Base-by-base conservation (phyloP, 2,113 vertebrate species). In the Cepphus grylle region DNA sequence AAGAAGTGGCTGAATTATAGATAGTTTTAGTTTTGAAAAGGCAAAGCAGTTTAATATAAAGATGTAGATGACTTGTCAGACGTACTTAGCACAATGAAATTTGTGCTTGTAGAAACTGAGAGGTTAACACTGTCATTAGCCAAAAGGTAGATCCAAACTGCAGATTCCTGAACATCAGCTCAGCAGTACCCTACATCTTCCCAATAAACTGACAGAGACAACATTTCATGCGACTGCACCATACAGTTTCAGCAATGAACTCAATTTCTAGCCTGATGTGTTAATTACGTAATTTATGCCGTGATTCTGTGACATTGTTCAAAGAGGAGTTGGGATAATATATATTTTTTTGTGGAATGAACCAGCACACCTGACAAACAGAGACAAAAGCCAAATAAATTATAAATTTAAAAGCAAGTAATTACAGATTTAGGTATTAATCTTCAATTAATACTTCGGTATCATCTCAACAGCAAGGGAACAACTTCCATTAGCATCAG, bases 1-100 rank as follows among this genome's bases (percentile, higher is more conserved):
- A 94, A 2, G 27, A 92, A 45, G 72, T 26, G 50, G 47, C 27
- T 96, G 94, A 96, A 95, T 96, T 94, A 94, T 52, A 97, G 74
- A 26, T 12, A 86, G 84, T 59, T 88, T 95, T 47, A 42, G 55
- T 94, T 95, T 85, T 59, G 47, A 90, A 92, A 95, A 80, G 40
- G 38, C 63, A 86, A 92, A 91, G 81, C 80, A 55, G 85, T 90
- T 94, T 86, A 96, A 80, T n/a, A 91, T 52, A 55, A 87, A 88
- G 85, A 93, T 53, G 59, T 67, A 89, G 72, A 78, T 81, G 87
- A 73, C 77, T 94, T 95, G 89, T 89, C 91, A 96, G 82, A 62
- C 0, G 0, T 86, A 96, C 78, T 94, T 70, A 72, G 42, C 70
- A 59, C 82, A 78, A 86, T 86, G 76, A 94, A 93, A 90, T 76